Evolutionary conservation across 2,888 invertebrate species (phyloP).

Genomic region (Pimpla rufipes): DNA sequence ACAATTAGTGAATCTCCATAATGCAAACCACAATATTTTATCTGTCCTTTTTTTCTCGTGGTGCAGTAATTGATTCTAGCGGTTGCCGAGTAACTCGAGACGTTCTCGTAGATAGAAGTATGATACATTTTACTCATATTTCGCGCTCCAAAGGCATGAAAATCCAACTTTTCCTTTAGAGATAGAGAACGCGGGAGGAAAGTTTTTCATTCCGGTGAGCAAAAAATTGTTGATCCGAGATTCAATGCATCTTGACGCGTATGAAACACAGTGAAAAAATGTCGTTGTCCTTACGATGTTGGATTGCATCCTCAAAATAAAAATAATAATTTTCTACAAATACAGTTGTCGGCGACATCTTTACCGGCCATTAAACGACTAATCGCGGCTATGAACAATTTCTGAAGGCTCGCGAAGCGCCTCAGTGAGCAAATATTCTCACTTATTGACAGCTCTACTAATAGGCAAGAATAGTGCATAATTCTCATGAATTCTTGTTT

Average conservation of each 20-base stretch:
- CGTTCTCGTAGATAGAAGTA: not conserved
- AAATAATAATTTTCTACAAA: not conserved
- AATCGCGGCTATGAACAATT: not conserved
- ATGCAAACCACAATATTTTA: not conserved
- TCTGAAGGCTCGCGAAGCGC: not conserved
- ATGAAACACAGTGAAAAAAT: not conserved
- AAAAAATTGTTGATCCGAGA: not conserved
- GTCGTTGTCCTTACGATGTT: not conserved
- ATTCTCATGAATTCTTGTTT: not conserved
- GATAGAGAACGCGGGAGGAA: not conserved
- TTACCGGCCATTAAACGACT: not conserved
- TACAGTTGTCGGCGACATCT: not conserved
- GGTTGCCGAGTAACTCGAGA: not conserved
- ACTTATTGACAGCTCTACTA: not conserved
- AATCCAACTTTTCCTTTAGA: not conserved
- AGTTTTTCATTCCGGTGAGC: not conserved
- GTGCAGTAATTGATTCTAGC: not conserved
- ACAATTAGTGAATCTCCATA: not conserved
- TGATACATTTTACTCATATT: too few relatives aligned
- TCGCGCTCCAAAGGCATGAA: not conserved
- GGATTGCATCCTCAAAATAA: not conserved
- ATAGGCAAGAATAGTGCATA: not conserved
- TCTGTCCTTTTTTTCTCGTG: not conserved
- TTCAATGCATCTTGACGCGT: too few relatives aligned
- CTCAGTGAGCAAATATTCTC: not conserved